Conservation (phyloP, 1,140 invertebrate species). For the Drosophila chauvacae region DNA sequence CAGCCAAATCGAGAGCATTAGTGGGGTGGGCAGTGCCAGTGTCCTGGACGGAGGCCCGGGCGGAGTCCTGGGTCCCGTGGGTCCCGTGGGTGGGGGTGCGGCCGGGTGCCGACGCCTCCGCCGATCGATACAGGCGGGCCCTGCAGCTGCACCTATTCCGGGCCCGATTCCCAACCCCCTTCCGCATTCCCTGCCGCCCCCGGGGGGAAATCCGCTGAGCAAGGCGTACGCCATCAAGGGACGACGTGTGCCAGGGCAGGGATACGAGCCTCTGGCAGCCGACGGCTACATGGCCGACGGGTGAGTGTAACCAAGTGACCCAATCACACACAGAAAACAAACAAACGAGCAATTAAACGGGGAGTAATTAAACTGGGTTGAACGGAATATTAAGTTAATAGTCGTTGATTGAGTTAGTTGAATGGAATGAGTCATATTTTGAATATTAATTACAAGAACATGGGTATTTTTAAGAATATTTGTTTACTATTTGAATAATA, state of each 20-base stretch:
- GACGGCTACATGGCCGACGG: slow-evolving; percentile 69
- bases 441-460: too few relatives aligned
- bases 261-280: slow-evolving; percentile 59
- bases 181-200: slow-evolving; percentile 9
- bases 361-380: slow-evolving; percentile 5
- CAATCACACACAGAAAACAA: slow-evolving; percentile 13
- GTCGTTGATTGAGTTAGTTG: neutral
- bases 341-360: slow-evolving; percentile 4
- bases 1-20: slow-evolving; percentile 76
- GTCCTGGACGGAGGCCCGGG: slow-evolving; percentile 41
- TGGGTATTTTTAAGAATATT: too few relatives aligned
- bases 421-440: neutral
- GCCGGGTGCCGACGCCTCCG: slow-evolving; percentile 58
- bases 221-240: slow-evolving; percentile 58
- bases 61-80: slow-evolving; percentile 11
- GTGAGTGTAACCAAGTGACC: slow-evolving; percentile 59
- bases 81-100: slow-evolving; percentile 17
- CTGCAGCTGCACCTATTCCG: slow-evolving; percentile 27
- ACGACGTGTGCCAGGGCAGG: slow-evolving; percentile 59
- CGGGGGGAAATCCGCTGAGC: slow-evolving; percentile 23
- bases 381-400: slow-evolving; percentile 3
- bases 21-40: slow-evolving; percentile 68
- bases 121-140: slow-evolving; percentile 65
- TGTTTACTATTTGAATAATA: neutral
- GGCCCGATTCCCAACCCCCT: slow-evolving; percentile 19